Evolutionary conservation across 2,888 invertebrate genomes (phyloP), one percentile per base, ranked within the genome.

Genomic region (Meiosimyza decipiens): DNA sequence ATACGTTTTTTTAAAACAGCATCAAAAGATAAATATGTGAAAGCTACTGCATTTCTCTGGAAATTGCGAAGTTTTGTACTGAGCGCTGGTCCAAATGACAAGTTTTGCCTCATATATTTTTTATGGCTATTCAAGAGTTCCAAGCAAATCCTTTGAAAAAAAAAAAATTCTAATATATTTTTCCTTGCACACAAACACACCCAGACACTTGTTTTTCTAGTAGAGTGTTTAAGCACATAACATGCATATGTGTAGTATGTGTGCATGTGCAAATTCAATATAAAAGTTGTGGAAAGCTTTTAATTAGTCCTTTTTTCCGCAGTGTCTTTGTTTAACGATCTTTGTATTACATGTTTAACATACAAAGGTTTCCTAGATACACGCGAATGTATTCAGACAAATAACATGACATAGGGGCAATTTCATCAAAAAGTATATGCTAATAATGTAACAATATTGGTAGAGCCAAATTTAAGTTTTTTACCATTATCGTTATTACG

Each of bases 261-360:
- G 28, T 22, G 15, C 28, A 28, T 28, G 16, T 57, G 18, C 57
- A 18, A 57, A 22, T 57, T 28, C 57, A 57, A 57, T 57, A 57
- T 57, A 57, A 57, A 28, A 28, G 28, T 28, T 28, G 57, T 57
- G 57, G 57, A 28, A 57, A 57, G 57, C 57, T 57, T 57, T 57
- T 57, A 57, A 57, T 57, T 57, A 57, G 57, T 22, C 57, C 57
- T 18, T 57, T 16, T 57, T 57, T 16, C n/a, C 63, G n/a, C 16
- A 51, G 64, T 51, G 64, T 22, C 50, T 18, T 22, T 64, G 16
- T 63, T 49, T 63, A 47, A 50, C 57, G 57, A 57, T 57, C 57
- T 57, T 18, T 57, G 57, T 18, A 12, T 28, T 28, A 18, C 57
- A 57, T 57, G 57, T 28, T 57, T 28, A 57, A 28, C 57, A 57